Evolutionary conservation across 2,113 vertebrate genomes (phyloP), one percentile per base, ranked within the genome.

Genomic region (Trachemys scripta): DNA sequence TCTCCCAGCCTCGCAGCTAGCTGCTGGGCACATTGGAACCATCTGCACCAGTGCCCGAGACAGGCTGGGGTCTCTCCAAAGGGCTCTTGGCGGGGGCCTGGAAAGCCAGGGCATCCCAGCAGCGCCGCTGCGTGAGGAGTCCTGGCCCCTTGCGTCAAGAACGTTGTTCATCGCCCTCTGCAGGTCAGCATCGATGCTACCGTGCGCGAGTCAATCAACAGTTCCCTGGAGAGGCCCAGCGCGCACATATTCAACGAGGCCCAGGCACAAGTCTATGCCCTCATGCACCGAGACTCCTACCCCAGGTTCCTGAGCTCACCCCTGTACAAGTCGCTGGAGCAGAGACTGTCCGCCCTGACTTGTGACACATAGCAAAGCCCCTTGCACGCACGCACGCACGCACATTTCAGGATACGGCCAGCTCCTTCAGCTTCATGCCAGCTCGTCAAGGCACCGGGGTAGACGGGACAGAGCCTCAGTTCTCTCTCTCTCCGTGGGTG

Each of bases 111-210:
- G 59, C 49, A 57, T 69, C 53, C 78, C 80, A 56, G 72, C n/a
- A 54, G 72, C 17, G 59, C 29, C 69, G 75, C n/a, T 80, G 27
- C 35, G 49, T 79, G 47, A 27, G 50, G 57, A n/a, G 29, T 31
- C 50, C 14, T 27, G 27, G 56, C 25, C 38, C 53, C 27, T n/a
- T 19, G 22, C 25, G 82, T 42, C 38, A 25, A 13, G 42, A 27
- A 6, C 75, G 4, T 78, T 27, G 25, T 22, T 31, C 57, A 12
- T 82, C 47, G 86, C 25, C 35, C 59, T 91, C 17, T 53, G 65
- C 89, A 96, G 93, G 87, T 96, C 59, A 96, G 92, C 92, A 92
- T 94, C 8, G 90, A 94, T 62, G 95, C 76, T n/a, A 72, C 47
- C 7, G 95, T 89, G 29, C 59, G 88, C 7, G 91, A 92, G 45